Percentiles rank a stretch among this genome's conserved stretches.
Conservation (phyloP, 2,797 vertebrate genomes). For the Amblyraja radiata region DNA sequence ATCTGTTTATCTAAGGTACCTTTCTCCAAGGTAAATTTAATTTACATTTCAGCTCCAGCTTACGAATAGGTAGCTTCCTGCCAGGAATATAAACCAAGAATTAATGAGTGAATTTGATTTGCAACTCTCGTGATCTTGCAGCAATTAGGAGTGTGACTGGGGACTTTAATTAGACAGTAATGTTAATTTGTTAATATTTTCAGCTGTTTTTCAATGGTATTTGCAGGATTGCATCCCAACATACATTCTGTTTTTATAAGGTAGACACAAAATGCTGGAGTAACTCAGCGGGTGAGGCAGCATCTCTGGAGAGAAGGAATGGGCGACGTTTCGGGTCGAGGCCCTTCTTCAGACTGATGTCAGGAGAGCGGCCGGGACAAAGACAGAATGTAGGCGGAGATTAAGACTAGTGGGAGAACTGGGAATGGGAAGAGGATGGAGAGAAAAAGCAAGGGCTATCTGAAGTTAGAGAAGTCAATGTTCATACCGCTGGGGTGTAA, state of each 20-base stretch:
- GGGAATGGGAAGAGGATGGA: too few relatives aligned
- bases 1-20: neutral
- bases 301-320: too few relatives aligned
- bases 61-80: neutral
- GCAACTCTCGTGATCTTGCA: neutral
- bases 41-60: neutral
- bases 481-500: too few relatives aligned
- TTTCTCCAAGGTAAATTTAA: neutral
- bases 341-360: too few relatives aligned
- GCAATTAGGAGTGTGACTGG: neutral
- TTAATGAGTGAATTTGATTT: neutral
- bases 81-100: neutral
- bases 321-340: too few relatives aligned
- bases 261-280: too few relatives aligned
- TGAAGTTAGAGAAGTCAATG: too few relatives aligned
- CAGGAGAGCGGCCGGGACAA: too few relatives aligned
- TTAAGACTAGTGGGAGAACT: too few relatives aligned
- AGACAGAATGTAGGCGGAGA: too few relatives aligned
- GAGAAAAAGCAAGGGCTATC: too few relatives aligned
- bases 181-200: neutral
- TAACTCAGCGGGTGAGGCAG: too few relatives aligned
- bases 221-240: neutral
- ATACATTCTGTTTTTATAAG: neutral
- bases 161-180: neutral
- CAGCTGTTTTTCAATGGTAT: neutral